Percentiles rank a stretch among this genome's conserved stretches.
Conservation (phyloP, 2,113 vertebrate species). For the Eurypyga helias region DNA sequence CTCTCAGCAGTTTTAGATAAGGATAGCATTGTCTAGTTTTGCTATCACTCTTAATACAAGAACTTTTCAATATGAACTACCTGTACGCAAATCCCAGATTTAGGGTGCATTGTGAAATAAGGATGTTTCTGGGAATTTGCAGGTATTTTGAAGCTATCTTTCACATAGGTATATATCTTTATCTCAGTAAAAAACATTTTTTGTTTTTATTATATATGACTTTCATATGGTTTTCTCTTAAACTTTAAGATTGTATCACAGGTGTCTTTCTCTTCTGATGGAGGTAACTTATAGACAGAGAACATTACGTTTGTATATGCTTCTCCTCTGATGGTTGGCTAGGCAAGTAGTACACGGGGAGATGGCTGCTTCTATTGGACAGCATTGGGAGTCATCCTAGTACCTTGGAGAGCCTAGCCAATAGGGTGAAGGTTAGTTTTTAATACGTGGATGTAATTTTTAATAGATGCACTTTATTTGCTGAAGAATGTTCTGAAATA, state of each 20-base stretch:
- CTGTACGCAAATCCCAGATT: neutral
- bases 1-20: neutral
- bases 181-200: neutral
- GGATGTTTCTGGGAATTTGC: neutral
- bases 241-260: neutral
- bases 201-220: neutral
- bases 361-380: neutral
- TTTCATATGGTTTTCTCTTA: neutral
- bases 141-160: neutral
- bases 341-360: neutral
- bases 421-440: neutral
- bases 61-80: neutral
- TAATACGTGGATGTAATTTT: neutral
- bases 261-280: neutral
- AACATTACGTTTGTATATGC: neutral
- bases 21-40: neutral
- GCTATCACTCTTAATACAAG: neutral
- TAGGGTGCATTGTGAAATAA: neutral
- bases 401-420: neutral
- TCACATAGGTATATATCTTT: neutral
- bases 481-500: neutral
- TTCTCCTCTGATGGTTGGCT: neutral
- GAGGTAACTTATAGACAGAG: neutral
- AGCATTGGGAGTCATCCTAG: rapidly evolving
- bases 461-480: neutral